phyloP scores from a whole-genome alignment of 2,113 vertebrate genomes.

The Pachypanchax playfairii region DNA sequence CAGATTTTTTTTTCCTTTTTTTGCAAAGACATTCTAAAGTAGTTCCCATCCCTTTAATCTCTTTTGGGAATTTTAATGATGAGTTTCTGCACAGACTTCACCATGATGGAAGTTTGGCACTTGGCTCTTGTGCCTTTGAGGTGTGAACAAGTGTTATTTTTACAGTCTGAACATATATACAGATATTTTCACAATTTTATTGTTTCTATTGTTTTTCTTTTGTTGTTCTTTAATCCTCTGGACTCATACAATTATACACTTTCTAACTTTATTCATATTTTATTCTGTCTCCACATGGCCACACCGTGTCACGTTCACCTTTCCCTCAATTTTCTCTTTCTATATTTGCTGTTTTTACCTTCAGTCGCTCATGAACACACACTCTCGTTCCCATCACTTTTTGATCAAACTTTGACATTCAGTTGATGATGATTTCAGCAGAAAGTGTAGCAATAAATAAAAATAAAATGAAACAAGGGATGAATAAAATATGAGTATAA shows the following conservation, averaged over 20 bases:
- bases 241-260: not conserved
- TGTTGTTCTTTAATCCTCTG: not conserved
- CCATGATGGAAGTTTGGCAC: not conserved
- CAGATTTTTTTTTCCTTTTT: slow-evolving; percentile 28
- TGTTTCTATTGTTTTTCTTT: not conserved
- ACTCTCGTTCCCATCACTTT: slow-evolving; percentile 41
- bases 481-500: slow-evolving; percentile 76
- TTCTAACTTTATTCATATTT: not conserved
- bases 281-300: slow-evolving; percentile 1
- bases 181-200: too few relatives aligned
- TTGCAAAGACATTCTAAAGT: not conserved
- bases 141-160: not conserved
- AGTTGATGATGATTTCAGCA: slow-evolving; percentile 45
- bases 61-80: slow-evolving; percentile 23
- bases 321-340: slow-evolving; percentile 6
- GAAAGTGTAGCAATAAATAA: slow-evolving; percentile 62
- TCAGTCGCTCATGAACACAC: slow-evolving; percentile 1
- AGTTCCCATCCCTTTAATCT: slow-evolving; percentile 16
- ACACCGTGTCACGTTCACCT: not conserved
- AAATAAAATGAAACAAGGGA: slow-evolving; percentile 69
- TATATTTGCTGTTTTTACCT: too few relatives aligned
- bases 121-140: not conserved
- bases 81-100: not conserved
- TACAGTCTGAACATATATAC: too few relatives aligned
- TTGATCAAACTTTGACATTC: slow-evolving; percentile 64